phyloP scores from a whole-genome alignment of 2,888 invertebrate genomes.

The Phortica okadai region DNA sequence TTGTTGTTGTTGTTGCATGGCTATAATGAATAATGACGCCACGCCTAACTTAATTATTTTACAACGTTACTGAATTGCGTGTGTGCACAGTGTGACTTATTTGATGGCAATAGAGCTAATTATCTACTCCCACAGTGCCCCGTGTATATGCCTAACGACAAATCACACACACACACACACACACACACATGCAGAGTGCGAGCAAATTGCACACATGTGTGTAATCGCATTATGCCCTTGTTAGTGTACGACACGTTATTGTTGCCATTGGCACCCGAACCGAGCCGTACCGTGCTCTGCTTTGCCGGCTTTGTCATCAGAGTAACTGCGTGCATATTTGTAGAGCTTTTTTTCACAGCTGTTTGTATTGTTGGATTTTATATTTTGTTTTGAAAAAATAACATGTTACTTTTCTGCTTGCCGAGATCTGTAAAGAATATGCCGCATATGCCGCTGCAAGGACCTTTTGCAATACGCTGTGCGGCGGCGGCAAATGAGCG shows the following conservation, averaged over 20 bases:
- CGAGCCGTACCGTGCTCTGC: too few species aligned
- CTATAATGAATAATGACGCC: background rate
- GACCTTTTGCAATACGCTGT: background rate
- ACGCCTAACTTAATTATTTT: slow-evolving; percentile 15
- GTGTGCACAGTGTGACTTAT: too few species aligned
- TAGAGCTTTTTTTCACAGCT: background rate
- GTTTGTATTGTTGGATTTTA: background rate
- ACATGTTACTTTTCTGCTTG: background rate
- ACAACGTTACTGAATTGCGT: background rate
- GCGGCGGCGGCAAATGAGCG: background rate
- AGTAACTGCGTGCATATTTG: background rate
- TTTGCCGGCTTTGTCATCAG: background rate
- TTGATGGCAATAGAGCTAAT: too few species aligned
- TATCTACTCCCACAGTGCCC: background rate
- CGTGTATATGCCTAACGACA: background rate
- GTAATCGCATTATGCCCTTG: background rate
- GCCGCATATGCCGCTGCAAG: slow-evolving; percentile 8
- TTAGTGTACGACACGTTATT: background rate
- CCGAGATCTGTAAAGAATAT: background rate
- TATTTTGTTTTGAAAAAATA: slow-evolving; percentile 11
- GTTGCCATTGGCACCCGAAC: background rate
- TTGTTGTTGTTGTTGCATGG: slow-evolving; percentile 11
- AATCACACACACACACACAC: background rate
- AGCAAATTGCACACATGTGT: background rate
- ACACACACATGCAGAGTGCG: background rate